These are phyloP conservation scores for Nipponacmea schrenckii DNA, from an alignment of 2,888 invertebrate species.

Conservation along the genomic window DNA sequence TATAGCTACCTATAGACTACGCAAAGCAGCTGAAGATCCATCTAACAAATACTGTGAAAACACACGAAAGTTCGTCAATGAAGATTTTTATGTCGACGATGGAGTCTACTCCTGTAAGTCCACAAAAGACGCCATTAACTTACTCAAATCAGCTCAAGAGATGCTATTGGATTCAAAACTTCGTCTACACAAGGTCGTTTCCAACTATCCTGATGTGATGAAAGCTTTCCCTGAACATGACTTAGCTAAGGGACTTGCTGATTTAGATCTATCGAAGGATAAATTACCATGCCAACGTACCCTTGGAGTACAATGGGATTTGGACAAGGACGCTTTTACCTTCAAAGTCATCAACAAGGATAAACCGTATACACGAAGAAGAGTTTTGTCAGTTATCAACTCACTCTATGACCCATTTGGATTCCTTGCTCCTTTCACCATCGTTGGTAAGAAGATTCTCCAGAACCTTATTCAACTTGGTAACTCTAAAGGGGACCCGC, in stretches of 20 bases:
- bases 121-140: slow-evolving; percentile 11
- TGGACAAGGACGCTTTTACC: background rate
- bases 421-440: slow-evolving; percentile 6
- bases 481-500: background rate
- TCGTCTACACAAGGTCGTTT: background rate
- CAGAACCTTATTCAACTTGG: background rate
- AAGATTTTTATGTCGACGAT: slow-evolving; percentile 31
- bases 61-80: slow-evolving; percentile 21
- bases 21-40: slow-evolving; percentile 17
- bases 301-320: slow-evolving; percentile 1
- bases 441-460: background rate
- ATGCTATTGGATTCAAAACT: background rate
- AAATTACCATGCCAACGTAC: slow-evolving; percentile 2
- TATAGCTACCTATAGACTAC: slow-evolving; percentile 19
- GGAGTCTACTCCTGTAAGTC: slow-evolving; percentile 21
- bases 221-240: background rate
- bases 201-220: background rate
- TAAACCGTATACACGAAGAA: slow-evolving; percentile 6
- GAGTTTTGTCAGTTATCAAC: slow-evolving; percentile 10
- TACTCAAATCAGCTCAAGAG: background rate
- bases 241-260: background rate
- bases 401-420: slow-evolving; percentile 9
- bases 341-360: slow-evolving; percentile 2
- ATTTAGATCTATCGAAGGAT: background rate
- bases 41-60: slow-evolving; percentile 11